Conservation (phyloP, 2,888 invertebrate genomes). For the Gastracanthus pulcherrimus region DNA sequence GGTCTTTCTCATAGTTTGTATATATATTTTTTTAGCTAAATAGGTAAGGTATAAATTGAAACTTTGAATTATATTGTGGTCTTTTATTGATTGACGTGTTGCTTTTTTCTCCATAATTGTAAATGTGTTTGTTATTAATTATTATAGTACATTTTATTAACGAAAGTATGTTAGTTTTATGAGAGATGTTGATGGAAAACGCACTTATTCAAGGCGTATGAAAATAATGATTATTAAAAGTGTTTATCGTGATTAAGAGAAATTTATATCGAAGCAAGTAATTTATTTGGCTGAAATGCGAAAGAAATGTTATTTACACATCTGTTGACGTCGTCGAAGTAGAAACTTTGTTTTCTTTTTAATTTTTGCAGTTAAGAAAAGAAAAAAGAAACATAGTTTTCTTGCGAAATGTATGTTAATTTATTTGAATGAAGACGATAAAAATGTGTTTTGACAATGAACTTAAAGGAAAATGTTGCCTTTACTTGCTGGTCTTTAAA, state of each 20-base stretch:
- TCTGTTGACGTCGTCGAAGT: conserved; percentile 1
- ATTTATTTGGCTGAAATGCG: conserved; percentile 16
- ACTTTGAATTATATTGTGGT: not conserved
- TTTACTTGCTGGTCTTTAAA: conserved; percentile 66
- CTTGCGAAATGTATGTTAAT: conserved; percentile 52
- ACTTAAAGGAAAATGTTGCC: conserved; percentile 65
- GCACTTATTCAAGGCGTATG: conserved; percentile 27
- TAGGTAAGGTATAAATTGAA: conserved; percentile 11
- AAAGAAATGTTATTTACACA: conserved; percentile 27
- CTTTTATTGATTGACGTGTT: conserved; percentile 36
- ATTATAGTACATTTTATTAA: conserved; percentile 33
- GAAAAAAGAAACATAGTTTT: conserved; percentile 12
- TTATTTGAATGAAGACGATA: conserved; percentile 53
- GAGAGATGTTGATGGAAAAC: conserved; percentile 16
- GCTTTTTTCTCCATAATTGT: conserved; percentile 17
- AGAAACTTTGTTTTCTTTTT: conserved; percentile 19
- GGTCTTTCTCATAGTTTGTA: conserved; percentile 42
- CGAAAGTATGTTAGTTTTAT: conserved; percentile 44
- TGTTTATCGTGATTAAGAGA: conserved; percentile 22
- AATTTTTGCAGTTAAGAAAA: conserved; percentile 9
- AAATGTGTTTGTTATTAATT: conserved; percentile 52
- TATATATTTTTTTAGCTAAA: conserved; percentile 36
- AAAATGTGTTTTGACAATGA: conserved; percentile 54
- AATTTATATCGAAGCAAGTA: conserved; percentile 23
- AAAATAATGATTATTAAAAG: conserved; percentile 10